Evolutionary conservation across 30 jellyfish, hydroid and myxozoan genomes (phyloP).

Genomic region (Turritopsis rubra): DNA sequence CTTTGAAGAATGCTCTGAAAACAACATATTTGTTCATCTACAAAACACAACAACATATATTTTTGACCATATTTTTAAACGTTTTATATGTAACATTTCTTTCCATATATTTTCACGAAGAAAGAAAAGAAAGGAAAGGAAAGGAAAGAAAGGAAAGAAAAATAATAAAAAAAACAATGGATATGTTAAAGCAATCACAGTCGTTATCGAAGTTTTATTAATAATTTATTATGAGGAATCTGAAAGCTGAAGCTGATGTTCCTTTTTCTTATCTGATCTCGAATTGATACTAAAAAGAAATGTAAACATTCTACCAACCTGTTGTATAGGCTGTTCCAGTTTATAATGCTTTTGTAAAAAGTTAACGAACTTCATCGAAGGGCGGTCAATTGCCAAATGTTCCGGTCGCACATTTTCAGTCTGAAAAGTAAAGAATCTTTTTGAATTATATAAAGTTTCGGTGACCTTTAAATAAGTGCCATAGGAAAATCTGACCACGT

Average conservation of each 20-base stretch:
- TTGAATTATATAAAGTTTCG: no score
- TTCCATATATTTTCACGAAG: no score
- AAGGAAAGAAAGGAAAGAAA: no score
- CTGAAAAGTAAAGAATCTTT: constrained; percentile 47
- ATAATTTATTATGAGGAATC: no score
- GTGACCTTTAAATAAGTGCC: no score
- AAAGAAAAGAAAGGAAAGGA: no score
- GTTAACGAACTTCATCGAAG: constrained; percentile 58
- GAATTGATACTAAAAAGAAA: not conserved
- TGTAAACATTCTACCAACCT: constrained; percentile 33
- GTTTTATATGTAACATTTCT: no score
- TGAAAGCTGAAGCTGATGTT: not conserved
- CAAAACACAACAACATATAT: not conserved
- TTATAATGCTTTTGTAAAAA: constrained; percentile 55
- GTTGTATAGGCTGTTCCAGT: constrained; percentile 45
- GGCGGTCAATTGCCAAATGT: constrained; percentile 74
- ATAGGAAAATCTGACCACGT: not conserved
- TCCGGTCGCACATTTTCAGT: constrained; percentile 54
- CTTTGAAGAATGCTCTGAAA: not conserved
- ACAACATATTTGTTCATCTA: constrained; percentile 3
- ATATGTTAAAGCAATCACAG: no score
- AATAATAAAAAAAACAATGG: no score
- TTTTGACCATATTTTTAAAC: no score
- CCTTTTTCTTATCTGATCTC: not conserved
- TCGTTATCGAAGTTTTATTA: no score